These are phyloP conservation scores for Chironomus riparius DNA, from an alignment of 2,888 invertebrate genomes.

Conservation along the genomic window DNA sequence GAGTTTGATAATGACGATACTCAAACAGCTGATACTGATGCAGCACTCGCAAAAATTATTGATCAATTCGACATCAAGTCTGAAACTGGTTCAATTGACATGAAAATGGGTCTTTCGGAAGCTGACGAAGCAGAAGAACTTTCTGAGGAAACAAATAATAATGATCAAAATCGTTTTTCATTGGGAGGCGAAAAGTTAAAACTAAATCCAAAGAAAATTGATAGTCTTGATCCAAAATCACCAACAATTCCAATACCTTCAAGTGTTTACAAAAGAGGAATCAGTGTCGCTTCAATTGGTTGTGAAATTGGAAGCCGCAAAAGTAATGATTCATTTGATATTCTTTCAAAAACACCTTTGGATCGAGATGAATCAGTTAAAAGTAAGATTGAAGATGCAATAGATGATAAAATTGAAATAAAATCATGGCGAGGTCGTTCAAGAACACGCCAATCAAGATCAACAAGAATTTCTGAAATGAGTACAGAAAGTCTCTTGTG, in stretches of 20 bases:
- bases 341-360: constrained; percentile 34
- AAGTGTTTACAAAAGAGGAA: constrained; percentile 35
- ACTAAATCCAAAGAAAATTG: constrained; percentile 31
- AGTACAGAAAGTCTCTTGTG: constrained; percentile 81
- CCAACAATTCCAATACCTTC: constrained; percentile 40
- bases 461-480: constrained; percentile 69
- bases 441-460: constrained; percentile 29
- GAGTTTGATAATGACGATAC: constrained; percentile 58
- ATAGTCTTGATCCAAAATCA: constrained; percentile 44
- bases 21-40: constrained; percentile 35
- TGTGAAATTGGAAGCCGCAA: constrained; percentile 56
- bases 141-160: constrained; percentile 44
- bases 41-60: constrained; percentile 38
- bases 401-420: not conserved
- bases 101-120: constrained; percentile 43
- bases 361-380: constrained; percentile 27
- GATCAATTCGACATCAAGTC: constrained; percentile 39
- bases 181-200: constrained; percentile 39
- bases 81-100: constrained; percentile 41
- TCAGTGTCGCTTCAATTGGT: constrained; percentile 49
- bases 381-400: constrained; percentile 23
- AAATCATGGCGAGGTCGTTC: constrained; percentile 18
- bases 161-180: constrained; percentile 41
- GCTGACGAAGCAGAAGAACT: constrained; percentile 48
- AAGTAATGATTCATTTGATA: constrained; percentile 43